Base-by-base conservation (phyloP, 2,797 vertebrate species). In the Anas georgica region DNA sequence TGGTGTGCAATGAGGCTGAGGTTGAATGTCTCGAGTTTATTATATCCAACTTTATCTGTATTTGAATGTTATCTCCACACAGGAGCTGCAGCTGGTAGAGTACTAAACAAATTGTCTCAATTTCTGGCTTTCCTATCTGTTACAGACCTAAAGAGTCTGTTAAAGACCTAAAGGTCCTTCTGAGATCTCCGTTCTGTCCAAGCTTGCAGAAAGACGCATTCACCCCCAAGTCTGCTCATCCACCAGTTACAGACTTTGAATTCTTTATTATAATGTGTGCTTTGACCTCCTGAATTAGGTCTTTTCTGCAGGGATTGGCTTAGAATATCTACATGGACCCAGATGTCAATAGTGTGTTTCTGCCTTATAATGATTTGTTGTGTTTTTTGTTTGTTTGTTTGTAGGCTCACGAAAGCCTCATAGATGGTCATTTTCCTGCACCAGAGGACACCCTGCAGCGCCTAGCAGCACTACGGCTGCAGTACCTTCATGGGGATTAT, bases 401-500 rank as follows among this genome's bases (percentile, higher is more conserved):
- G 29, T 90, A 99, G 99, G 99, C 99, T 70, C 99, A 99, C 1
- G 99, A 99, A 97, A 99, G 98, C 96, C 97, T 99, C 91, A 98
- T 98, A 87, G 98, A 98, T 6, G 98, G 99, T 21, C 99, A 99
- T 94, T 99, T 99, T 93, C 99, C 99, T 7, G 98, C 98, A 26
- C 98, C 98, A 0, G 99, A 99, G 95, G 99, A 99, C 91, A 99
- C 99, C 5, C 97, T 99, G 76, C 98, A 99, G 92, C 98, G 98
- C 82, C 96, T 99, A 55, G 98, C 99, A 1, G 98, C 98, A 25
- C 96, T 99, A 11, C 98, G 99, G 23, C 97, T 99, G 55, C 99
- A 99, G 97, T 99, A 99, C 64, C 98, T 99, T 4, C 97, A 98
- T 29, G 98, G 99, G 39, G 98, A 99, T 86, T 98, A 98, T 91